A percentile compares a stretch with the other conserved stretches of the same genome.
Conservation (phyloP, 2,797 vertebrate species). For the Erithacus rubecula region DNA sequence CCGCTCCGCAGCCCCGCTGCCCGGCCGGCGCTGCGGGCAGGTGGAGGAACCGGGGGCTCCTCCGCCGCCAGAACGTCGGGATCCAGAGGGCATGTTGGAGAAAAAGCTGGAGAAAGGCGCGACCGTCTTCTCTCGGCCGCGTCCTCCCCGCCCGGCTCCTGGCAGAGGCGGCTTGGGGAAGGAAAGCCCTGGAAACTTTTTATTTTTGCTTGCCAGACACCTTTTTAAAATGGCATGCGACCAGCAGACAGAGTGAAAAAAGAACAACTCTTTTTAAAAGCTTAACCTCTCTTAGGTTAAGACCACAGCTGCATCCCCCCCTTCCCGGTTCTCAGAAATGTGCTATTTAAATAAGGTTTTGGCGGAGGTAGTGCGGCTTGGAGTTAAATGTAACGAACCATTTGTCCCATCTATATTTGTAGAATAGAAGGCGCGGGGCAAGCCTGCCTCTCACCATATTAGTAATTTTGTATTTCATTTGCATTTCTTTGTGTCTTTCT, state of each 20-base stretch:
- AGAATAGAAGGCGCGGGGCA: neutral
- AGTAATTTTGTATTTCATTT: conserved; percentile 10
- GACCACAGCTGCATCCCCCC: conserved; percentile 28
- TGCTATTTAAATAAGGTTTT: conserved; percentile 66
- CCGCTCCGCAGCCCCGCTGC: neutral
- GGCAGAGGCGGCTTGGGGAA: conserved; percentile 14
- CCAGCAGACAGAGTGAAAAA: conserved; percentile 51
- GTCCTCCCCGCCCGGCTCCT: conserved; percentile 4
- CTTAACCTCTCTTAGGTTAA: conserved; percentile 23
- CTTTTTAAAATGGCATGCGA: conserved; percentile 51
- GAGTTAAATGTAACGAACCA: conserved; percentile 26
- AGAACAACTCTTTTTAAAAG: conserved; percentile 45
- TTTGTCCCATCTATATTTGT: conserved; percentile 50
- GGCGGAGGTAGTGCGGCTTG: conserved; percentile 40
- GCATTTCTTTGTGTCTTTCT: conserved; percentile 15
- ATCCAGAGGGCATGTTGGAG: conserved; percentile 76
- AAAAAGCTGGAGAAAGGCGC: conserved; percentile 32
- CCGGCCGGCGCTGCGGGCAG: neutral
- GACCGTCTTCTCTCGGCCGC: neutral
- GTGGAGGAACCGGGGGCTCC: conserved; percentile 28
- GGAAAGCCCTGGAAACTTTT: conserved; percentile 65
- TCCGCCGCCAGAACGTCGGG: conserved; percentile 50
- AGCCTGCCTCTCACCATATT: neutral
- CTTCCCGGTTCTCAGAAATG: conserved; percentile 17
- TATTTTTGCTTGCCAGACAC: conserved; percentile 50